These are phyloP conservation scores for Malachius bipustulatus DNA, from an alignment of 2,888 invertebrate genomes.

Conservation along the genomic window DNA sequence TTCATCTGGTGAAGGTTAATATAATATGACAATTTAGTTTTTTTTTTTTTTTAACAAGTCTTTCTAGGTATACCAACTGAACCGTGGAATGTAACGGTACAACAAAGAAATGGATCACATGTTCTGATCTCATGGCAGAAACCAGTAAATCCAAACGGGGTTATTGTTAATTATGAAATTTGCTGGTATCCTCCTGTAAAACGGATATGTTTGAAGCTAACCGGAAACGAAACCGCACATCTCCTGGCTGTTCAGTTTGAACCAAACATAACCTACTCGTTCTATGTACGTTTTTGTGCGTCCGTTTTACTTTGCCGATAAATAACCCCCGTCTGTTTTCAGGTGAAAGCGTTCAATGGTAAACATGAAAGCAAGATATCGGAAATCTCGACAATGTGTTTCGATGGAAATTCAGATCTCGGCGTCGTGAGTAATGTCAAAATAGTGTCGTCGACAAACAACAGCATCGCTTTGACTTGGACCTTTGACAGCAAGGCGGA, in stretches of 20 bases:
- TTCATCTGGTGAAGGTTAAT: conserved; percentile 56
- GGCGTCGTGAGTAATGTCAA: conserved; percentile 47
- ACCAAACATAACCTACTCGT: conserved; percentile 37
- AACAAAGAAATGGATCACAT: conserved; percentile 51
- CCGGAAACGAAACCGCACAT: conserved; percentile 39
- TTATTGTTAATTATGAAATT: conserved; percentile 49
- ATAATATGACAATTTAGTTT: not conserved
- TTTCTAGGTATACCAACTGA: conserved; percentile 46
- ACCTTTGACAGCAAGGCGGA: conserved; percentile 31
- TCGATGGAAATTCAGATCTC: conserved; percentile 53
- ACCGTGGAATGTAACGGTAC: conserved; percentile 53
- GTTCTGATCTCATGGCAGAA: conserved; percentile 58
- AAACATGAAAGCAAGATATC: conserved; percentile 50
- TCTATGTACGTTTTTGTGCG: not conserved
- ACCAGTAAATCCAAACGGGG: conserved; percentile 52
- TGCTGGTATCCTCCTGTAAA: conserved; percentile 54
- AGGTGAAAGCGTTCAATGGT: conserved; percentile 57
- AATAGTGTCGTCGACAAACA: conserved; percentile 39
- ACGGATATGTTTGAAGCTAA: conserved; percentile 38
- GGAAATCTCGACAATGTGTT: conserved; percentile 43
- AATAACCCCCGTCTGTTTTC: conserved; percentile 13
- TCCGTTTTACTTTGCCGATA: not conserved
- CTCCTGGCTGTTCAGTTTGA: conserved; percentile 44
- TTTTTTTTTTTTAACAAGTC: conserved; percentile 8
- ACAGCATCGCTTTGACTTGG: conserved; percentile 50